Base-by-base conservation (phyloP, 2,113 vertebrate genomes). In the Tenebrosternarchus preto region DNA sequence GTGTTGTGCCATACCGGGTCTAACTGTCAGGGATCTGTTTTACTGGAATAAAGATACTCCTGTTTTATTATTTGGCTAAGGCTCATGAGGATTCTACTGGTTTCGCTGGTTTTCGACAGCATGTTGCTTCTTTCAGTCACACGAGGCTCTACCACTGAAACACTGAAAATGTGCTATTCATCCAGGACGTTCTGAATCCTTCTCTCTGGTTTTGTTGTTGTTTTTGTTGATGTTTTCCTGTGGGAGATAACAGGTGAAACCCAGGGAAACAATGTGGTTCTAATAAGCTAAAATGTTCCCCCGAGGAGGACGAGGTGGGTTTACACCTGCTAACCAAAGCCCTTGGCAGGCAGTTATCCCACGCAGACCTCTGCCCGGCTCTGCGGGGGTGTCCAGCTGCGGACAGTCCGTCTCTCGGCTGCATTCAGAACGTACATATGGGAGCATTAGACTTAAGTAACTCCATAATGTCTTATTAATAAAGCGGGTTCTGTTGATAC, bases 251-350 rank as follows among this genome's bases (percentile, higher is more conserved):
- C 36, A 67, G 64, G 64, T 67, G 64, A 67, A 67, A 36, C 36
- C 64, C 12, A 11, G 64, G 64, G 31, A 67, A 67, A 36, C 20
- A 5, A 12, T 20, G 12, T 29, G 31, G 29, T 67, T 67, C 19
- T 67, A 67, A 67, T 67, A 33, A 67, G 64, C 64, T n/a, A 36
- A 67, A 67, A 25, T 67, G 33, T 67, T 67, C 64, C 64, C 64
- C 31, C n/a, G 64, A 67, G 31, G 64, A 20, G 9, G 19, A 33
- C 1, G 19, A 22, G 63, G 27, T 17, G 22, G 63, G n/a, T n/a
- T n/a, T n/a, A n/a, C n/a, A 33, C 63, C 29, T 66, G 12, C 29
- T 66, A 66, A 66, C 33, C 31, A 66, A 66, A 66, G 27, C 25
- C 4, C 31, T 66, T 66, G 16, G 24, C 63, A 20, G 29, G 63